Base-by-base conservation (phyloP, 2,888 invertebrate genomes). In the Notocelia uddmanniana region DNA sequence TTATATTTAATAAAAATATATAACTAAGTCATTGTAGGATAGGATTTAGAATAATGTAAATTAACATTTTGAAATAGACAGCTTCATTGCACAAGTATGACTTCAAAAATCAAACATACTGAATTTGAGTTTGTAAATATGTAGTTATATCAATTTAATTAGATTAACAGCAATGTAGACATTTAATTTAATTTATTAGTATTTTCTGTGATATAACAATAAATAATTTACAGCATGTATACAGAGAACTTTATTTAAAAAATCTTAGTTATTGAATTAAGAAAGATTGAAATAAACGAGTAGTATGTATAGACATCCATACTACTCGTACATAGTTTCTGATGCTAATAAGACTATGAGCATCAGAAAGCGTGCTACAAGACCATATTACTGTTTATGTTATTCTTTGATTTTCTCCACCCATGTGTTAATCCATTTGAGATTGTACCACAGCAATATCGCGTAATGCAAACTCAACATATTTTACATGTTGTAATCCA, bases 171-270 rank as follows among this genome's bases (percentile, higher is more conserved):
- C 21, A 26, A 48, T 41, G 64, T 64, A 70, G 58, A 70, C 13
- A 57, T 58, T 50, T 70, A 70, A 37, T 50, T 63, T 48, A 50
- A 57, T 57, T 67, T 57, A 62, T 72, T 48, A 15, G 31, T 62
- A 31, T 50, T 55, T 62, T 68, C 72, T 72, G 72, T 72, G 72
- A 72, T 72, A 72, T 72, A 72, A 48, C 45, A 68, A 72, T 72
- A 72, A 70, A 70, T 15, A 58, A 37, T 66, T 70, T 58, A 34
- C 37, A 26, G 45, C 26, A 18, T n/a, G 26, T 23, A 26, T 23
- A 5, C 9, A 60, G 23, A 50, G 2, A 8, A n/a, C 9, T 48
- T 41, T 13, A 2, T 41, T 41, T 15, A 3, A 37, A 26, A 26
- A 26, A 26, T 26, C 5, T 5, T 26, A 26, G 5, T 26, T 5